phyloP scores from a whole-genome alignment of 2,113 vertebrate species.

The Hyperopisus bebe region DNA sequence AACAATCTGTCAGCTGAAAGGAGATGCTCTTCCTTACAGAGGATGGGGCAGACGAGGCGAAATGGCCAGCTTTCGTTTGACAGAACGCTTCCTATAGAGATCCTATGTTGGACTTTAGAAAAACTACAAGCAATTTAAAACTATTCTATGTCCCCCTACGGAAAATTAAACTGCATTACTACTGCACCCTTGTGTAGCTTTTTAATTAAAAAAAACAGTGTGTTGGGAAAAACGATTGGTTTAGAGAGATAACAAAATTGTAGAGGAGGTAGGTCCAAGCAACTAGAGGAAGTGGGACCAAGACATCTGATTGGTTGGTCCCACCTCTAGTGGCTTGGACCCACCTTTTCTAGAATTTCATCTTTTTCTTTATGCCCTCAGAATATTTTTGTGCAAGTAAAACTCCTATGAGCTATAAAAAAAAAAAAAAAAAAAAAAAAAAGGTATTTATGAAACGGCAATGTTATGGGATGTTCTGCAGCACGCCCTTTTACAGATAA shows the following conservation, averaged over 20 bases:
- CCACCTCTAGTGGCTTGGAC: too few species aligned
- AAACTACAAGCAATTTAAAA: not conserved
- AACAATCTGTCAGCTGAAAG: not conserved
- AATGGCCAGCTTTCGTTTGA: not conserved
- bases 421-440: not conserved
- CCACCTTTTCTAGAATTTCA: too few species aligned
- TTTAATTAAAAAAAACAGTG: not conserved
- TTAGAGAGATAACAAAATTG: too few species aligned
- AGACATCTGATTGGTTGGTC: too few species aligned
- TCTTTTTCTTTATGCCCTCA: too few species aligned
- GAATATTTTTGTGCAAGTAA: too few species aligned
- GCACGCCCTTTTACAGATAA: not conserved
- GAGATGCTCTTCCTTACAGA: not conserved
- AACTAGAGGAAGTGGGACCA: too few species aligned
- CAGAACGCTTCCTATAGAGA: not conserved
- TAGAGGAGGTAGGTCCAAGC: too few species aligned
- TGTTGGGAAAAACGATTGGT: too few species aligned
- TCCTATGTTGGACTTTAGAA: not conserved
- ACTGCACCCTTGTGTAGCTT: not conserved
- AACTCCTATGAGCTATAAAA: not conserved
- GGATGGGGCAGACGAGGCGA: not conserved
- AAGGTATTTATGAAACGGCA: not conserved
- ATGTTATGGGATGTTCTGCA: not conserved
- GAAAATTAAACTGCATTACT: not conserved
- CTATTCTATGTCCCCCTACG: not conserved